Base-by-base conservation (phyloP, 2,888 invertebrate genomes). In the Entomobrya proxima region DNA sequence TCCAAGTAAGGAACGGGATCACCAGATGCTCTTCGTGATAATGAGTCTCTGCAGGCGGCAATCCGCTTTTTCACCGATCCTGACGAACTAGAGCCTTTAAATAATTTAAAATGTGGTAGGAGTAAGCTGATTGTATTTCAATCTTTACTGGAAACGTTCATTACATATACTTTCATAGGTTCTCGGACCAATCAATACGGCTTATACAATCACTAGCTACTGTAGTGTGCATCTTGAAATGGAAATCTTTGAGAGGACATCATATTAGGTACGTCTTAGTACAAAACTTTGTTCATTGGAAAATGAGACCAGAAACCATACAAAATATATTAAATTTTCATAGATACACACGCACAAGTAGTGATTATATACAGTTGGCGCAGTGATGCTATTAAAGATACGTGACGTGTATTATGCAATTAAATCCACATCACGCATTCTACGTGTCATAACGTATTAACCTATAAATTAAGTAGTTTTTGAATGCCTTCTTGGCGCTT, bases 31-130 rank as follows among this genome's bases (percentile, higher is more conserved):
- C 88, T 76, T 78, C 88, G 79, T 50, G 84, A 55, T 58, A 80
- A 86, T 55, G 88, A 83, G 40, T 88, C 86, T 74, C 86, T 44
- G 21, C 27, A 40, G 52, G 55, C 79, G 35, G 52, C 37, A n/a
- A 72, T 52, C 64, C 64, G 75, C 5, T 69, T 74, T 55, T 67
- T 86, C 35, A 83, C 79, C 64, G 82, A 87, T 69, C 83, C 83
- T 61, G 85, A 85, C 77, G 85, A 76, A 37, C 86, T 88, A 67
- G 86, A 86, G 83, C 87, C 87, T 87, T 83, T 69, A 85, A 87
- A 85, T 85, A 55, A 78, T 87, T 85, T 52, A 87, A 52, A 86
- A 76, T 21, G n/a, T 21, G 35, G 18, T 1, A 44, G n/a, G 37
- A 35, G 55, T 50, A 32, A 61, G 3, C 15, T 35, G 15, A n/a